phyloP scores from a whole-genome alignment of 1,140 invertebrate genomes.

The Eciton burchellii region DNA sequence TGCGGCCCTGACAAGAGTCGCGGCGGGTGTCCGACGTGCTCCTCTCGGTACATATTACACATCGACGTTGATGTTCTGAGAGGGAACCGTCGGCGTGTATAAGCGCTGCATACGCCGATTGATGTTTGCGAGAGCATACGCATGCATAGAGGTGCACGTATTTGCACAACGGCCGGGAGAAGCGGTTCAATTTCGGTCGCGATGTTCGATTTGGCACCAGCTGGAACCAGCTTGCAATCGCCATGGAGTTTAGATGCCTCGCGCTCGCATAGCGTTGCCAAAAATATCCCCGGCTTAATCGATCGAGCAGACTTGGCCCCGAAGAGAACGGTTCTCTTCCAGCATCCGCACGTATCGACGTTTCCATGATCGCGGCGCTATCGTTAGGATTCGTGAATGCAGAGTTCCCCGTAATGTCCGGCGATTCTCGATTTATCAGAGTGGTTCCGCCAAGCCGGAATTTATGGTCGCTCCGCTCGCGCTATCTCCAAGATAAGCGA shows the following conservation, averaged over 20 bases:
- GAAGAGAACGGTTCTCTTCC: neutral
- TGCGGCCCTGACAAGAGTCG: conserved; percentile 52
- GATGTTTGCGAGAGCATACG: conserved; percentile 57
- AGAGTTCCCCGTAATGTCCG: conserved; percentile 40
- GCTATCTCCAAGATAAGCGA: conserved; percentile 27
- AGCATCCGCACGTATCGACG: conserved; percentile 2
- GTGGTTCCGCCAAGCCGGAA: conserved; percentile 25
- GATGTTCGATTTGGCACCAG: conserved; percentile 29
- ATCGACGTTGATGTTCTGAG: conserved; percentile 58
- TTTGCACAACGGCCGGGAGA: conserved; percentile 57
- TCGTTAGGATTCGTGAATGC: conserved; percentile 29
- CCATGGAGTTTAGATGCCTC: conserved; percentile 16
- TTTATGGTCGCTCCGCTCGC: conserved; percentile 26
- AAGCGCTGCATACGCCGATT: conserved; percentile 57
- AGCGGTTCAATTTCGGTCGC: conserved; percentile 47
- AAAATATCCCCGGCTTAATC: neutral
- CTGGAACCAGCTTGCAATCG: conserved; percentile 4
- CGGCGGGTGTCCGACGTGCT: conserved; percentile 52
- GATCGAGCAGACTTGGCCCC: neutral
- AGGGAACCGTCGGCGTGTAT: conserved; percentile 50
- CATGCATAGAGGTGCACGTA: conserved; percentile 60
- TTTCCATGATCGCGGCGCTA: neutral
- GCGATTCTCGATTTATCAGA: conserved; percentile 64
- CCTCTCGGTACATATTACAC: conserved; percentile 68
- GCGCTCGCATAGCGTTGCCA: neutral